Evolutionary conservation across 1,140 invertebrate species (phyloP), one percentile per base, ranked within the genome.

Genomic region (Drosophila guanche): DNA sequence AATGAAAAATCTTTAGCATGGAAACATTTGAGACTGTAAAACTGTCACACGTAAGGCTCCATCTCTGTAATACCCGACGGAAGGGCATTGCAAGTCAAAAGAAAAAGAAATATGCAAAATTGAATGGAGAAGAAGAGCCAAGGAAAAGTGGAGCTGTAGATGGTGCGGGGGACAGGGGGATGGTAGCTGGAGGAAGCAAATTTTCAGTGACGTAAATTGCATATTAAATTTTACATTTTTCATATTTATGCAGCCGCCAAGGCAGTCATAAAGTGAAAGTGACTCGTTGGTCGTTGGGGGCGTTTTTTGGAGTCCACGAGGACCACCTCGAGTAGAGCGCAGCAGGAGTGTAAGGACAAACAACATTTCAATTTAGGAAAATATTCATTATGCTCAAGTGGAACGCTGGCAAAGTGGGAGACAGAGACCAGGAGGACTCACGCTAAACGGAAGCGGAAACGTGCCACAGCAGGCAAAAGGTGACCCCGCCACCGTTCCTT

Each of bases 191-290:
- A 22, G 52, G 41, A 48, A 56, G 46, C 57, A 77, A 77, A 50
- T 69, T 70, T 76, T 41, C 61, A 70, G 68, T 77, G 81, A 86
- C 81, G 74, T 81, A 85, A 85, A 85, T 85, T 86, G 81, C 81
- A 86, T 86, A 85, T 85, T 85, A 85, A 85, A 85, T 85, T 85
- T 85, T 80, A 86, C 77, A 85, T 85, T 86, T 85, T 85, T 85
- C 81, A 85, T 85, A 85, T 85, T 85, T 85, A 85, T 85, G 81
- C 81, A 85, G 80, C 73, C 63, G 57, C 69, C 60, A 53, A 22
- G 51, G 46, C 80, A 86, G 60, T 85, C 81, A 52, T 85, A 85
- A 85, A 85, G 81, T 85, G 81, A 85, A 85, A 85, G 80, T 84
- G 80, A 84, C 80, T 72, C 62, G 33, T 12, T 14, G 23, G 51